Evolutionary conservation across 2,888 invertebrate species (phyloP).

Genomic region (Entomobrya multifasciata): DNA sequence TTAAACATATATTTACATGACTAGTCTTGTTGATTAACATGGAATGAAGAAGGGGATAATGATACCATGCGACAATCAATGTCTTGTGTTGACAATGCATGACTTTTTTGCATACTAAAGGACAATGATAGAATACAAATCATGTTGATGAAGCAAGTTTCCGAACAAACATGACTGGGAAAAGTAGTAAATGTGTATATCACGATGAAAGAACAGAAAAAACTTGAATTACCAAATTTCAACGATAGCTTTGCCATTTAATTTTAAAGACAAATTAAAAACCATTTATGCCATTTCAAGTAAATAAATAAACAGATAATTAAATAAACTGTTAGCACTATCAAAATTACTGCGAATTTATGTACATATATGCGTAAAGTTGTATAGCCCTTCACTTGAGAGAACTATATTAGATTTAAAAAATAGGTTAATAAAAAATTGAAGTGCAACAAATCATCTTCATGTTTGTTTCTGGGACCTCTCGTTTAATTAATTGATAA

Average conservation of each 20-base stretch:
- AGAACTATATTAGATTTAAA: no score
- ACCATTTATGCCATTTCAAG: not conserved
- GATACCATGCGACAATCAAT: not conserved
- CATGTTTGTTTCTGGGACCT: no score
- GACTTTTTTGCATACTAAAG: not conserved
- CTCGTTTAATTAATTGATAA: no score
- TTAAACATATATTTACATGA: no score
- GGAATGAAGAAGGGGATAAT: not conserved
- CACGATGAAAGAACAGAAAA: slow-evolving; percentile 7
- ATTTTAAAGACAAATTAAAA: not conserved
- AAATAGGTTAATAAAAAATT: no score
- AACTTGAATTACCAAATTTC: not conserved
- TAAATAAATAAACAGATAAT: not conserved
- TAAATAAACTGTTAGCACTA: no score
- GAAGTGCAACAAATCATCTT: no score
- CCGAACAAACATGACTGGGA: slow-evolving; percentile 53
- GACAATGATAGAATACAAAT: slow-evolving; percentile 61
- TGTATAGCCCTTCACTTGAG: no score
- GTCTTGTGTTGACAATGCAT: not conserved
- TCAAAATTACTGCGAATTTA: no score
- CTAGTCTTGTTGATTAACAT: not conserved
- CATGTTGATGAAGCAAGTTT: slow-evolving; percentile 51
- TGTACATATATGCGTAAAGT: no score
- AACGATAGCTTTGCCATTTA: not conserved
- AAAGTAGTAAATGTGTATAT: slow-evolving; percentile 31